Base-by-base conservation (phyloP, 2,113 vertebrate species). In the Elephantulus edwardii region DNA sequence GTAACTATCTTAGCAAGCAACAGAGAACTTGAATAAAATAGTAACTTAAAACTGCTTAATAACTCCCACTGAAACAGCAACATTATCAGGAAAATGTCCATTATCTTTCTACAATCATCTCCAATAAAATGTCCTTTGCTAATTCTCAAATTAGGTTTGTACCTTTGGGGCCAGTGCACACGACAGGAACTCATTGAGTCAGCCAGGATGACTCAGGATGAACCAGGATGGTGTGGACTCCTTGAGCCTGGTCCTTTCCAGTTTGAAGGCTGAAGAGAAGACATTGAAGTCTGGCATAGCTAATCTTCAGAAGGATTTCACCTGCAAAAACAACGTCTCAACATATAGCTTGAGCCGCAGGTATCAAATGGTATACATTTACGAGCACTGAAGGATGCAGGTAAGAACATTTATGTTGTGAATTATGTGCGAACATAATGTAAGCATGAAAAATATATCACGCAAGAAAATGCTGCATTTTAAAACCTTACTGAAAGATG, bases 111-210 rank as follows among this genome's bases (percentile, higher is more conserved):
- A 52, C 33, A 33, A 10, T 64, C 58, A 56, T 11, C n/a, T 5
- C 5, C 50, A 70, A 11, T 35, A 81, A 82, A 93, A 96, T 35
- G 75, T 71, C 62, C 86, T 88, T 71, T 79, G 80, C 83, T 88
- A 50, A 85, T 82, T 85, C 40, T 76, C 11, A 5, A 35, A 7
- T 48, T 50, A 66, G 42, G 11, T 42, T 40, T 93, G 17, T 4
- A 2, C 6, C 76, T 81, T 8, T 85, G 76, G 88, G 66, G 77
- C 44, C 16, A n/a, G 40, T 24, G 4, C 1, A 16, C 4, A 3
- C 33, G 50, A 6, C 33, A 35, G 50, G 24, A 56, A 79, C 38
- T 58, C 17, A 50, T 16, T 50, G n/a, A n/a, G n/a, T n/a, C n/a
- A n/a, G n/a, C n/a, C n/a, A n/a, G n/a, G 35, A 3, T 54, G 40